Evolutionary conservation across 2,797 vertebrate species (phyloP).

Genomic region (Chelon labrosus): DNA sequence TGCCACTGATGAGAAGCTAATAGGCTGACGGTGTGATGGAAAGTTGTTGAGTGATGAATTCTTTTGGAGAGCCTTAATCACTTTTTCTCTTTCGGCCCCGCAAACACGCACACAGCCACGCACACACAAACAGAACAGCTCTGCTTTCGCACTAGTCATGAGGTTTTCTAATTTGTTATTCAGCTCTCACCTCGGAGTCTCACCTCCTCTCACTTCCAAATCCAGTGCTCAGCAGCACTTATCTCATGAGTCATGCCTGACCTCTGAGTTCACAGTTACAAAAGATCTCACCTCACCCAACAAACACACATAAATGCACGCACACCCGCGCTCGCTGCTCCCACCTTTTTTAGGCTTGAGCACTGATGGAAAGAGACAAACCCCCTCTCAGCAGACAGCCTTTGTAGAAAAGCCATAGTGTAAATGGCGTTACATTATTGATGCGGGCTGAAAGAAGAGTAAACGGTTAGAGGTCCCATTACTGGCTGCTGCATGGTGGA

Average conservation of each 20-base stretch:
- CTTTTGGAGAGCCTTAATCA: conserved; percentile 21
- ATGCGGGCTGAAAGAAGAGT: conserved; percentile 65
- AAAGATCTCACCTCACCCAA: conserved; percentile 54
- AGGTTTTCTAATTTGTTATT: conserved; percentile 57
- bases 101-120: background rate
- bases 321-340: conserved; percentile 12
- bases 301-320: conserved; percentile 13
- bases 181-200: conserved; percentile 49
- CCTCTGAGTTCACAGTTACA: conserved; percentile 62
- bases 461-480: conserved; percentile 56
- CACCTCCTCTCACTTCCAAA: conserved; percentile 59
- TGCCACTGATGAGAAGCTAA: conserved; percentile 37
- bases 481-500: conserved; percentile 43
- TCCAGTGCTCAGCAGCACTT: conserved; percentile 59
- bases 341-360: conserved; percentile 49
- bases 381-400: conserved; percentile 39
- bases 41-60: conserved; percentile 33
- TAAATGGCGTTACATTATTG: conserved; percentile 76
- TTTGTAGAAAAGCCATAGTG: conserved; percentile 55
- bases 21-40: conserved; percentile 25
- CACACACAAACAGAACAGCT: background rate
- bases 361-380: conserved; percentile 57
- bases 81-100: background rate
- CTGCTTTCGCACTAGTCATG: conserved; percentile 24
- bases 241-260: conserved; percentile 68